phyloP scores from a whole-genome alignment of 2,113 vertebrate genomes.

The Galbula dea region DNA sequence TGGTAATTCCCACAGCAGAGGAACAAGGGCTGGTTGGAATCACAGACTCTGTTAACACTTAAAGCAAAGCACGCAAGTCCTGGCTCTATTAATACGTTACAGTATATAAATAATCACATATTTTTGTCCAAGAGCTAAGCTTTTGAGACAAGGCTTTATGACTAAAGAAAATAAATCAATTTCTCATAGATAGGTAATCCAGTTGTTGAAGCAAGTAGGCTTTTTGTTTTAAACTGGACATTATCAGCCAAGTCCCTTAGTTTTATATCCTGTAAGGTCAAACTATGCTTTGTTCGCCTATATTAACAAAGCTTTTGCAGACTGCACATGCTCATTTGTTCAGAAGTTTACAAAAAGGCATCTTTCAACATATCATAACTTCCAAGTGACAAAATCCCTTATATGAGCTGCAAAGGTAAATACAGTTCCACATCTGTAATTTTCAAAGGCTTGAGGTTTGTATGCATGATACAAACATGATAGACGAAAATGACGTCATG shows the following conservation, averaged over 20 bases:
- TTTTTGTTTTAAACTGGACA: neutral
- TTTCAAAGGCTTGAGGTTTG: neutral
- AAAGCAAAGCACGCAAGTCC: neutral
- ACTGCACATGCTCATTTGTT: neutral
- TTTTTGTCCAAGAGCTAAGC: neutral
- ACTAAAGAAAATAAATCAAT: neutral
- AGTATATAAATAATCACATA: neutral
- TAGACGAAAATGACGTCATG: too few relatives aligned
- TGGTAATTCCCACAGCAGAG: neutral
- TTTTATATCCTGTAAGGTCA: neutral
- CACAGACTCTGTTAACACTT: neutral
- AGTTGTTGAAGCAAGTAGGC: neutral
- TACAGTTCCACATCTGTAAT: neutral
- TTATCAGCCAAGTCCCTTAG: neutral
- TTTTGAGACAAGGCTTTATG: neutral
- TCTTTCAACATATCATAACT: neutral
- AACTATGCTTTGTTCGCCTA: neutral
- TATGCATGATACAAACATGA: too few relatives aligned
- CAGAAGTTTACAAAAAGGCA: neutral
- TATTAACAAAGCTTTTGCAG: neutral
- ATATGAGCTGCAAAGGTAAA: neutral
- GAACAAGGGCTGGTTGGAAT: neutral
- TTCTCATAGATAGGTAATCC: neutral
- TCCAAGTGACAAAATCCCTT: neutral
- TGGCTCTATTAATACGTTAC: neutral